Evolutionary conservation across 2,113 vertebrate genomes (phyloP).

Genomic region (Lepisosteus oculatus): DNA sequence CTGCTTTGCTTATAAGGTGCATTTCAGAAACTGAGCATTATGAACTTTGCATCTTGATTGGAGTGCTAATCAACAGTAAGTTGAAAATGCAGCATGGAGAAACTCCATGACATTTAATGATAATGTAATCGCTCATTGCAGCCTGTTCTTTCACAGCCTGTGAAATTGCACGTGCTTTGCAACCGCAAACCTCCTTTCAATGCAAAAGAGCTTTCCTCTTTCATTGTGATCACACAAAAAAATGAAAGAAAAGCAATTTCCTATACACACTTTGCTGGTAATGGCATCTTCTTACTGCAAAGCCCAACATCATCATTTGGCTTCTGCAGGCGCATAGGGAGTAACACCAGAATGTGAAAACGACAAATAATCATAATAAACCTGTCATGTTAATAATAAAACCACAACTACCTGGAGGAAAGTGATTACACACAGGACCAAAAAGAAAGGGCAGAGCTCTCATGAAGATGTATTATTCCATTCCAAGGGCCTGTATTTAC

Average conservation of each 20-base stretch:
- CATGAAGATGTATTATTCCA: background rate
- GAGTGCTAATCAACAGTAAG: too few relatives aligned
- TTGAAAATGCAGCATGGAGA: too few relatives aligned
- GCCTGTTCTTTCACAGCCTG: background rate
- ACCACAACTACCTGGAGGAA: constrained; percentile 7
- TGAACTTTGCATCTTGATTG: too few relatives aligned
- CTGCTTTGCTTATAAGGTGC: too few relatives aligned
- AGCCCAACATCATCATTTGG: constrained; percentile 18
- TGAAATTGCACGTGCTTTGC: background rate
- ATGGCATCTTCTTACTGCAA: constrained; percentile 31
- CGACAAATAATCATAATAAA: constrained; percentile 25
- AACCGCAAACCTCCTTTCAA: background rate
- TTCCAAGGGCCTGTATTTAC: background rate
- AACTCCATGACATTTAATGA: background rate
- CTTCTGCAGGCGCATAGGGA: constrained; percentile 18
- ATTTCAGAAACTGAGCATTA: too few relatives aligned
- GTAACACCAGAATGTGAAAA: background rate
- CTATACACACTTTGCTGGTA: constrained; percentile 45
- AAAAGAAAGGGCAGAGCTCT: background rate
- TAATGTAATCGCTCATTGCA: background rate
- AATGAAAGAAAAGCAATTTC: constrained; percentile 16
- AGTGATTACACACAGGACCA: background rate
- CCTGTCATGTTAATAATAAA: constrained; percentile 27
- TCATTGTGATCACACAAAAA: constrained; percentile 46
- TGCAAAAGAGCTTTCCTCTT: constrained; percentile 28